Conservation (phyloP, 2,797 vertebrate species). For the Octomys mimax region DNA sequence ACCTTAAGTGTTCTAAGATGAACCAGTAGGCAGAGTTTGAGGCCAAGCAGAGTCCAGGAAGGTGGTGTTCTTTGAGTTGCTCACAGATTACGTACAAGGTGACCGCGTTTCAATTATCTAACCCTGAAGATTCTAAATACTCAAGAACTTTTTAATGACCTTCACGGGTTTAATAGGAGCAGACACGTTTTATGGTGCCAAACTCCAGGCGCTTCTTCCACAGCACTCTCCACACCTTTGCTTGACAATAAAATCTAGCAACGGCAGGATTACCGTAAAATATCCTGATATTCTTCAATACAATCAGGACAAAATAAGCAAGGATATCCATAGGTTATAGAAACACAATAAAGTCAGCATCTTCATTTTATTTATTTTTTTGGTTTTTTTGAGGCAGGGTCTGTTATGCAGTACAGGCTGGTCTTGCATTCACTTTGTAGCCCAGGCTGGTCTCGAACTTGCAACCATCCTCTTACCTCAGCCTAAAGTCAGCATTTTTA, state of each 20-base stretch:
- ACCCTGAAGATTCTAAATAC: conserved; percentile 19
- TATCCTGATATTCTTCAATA: not conserved
- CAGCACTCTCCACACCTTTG: not conserved
- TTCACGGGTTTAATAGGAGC: not conserved
- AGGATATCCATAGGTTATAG: not conserved
- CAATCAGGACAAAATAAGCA: not conserved
- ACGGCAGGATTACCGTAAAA: not conserved
- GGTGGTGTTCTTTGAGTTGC: not conserved
- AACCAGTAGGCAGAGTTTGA: conserved; percentile 18
- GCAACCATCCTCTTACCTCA: too few species aligned
- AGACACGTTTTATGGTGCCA: not conserved
- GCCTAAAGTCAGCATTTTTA: too few species aligned
- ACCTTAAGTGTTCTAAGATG: conserved; percentile 39
- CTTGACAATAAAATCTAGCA: conserved; percentile 26
- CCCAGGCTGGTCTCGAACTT: too few species aligned
- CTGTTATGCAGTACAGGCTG: too few species aligned
- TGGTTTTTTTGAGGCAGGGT: too few species aligned
- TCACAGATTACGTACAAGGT: not conserved
- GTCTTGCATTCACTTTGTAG: too few species aligned
- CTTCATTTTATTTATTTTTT: not conserved
- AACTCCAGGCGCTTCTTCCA: not conserved
- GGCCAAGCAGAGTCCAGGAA: not conserved
- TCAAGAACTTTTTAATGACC: conserved; percentile 30
- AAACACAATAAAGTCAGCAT: conserved; percentile 26
- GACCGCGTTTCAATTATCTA: conserved; percentile 20